Conservation (phyloP, 1,140 invertebrate species). For the Sitodiplosis mosellana region DNA sequence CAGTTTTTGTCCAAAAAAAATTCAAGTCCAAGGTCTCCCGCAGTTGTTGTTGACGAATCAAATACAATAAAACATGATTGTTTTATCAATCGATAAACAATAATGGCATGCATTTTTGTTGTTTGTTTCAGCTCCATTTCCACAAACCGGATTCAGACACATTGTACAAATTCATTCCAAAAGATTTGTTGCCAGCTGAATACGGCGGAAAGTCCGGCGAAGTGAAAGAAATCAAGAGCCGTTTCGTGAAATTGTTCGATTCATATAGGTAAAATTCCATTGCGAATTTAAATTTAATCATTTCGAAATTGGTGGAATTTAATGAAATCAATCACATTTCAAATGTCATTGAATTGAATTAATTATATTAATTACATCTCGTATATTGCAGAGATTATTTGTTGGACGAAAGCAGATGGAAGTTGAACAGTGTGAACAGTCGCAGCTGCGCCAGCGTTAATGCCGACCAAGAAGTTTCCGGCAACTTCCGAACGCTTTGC, state of each 20-base stretch:
- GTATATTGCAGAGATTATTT: constrained; percentile 1
- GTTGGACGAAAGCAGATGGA: neutral
- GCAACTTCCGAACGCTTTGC: too few species aligned
- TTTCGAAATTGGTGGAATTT: neutral
- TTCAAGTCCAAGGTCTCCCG: too few species aligned
- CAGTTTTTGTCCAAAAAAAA: too few species aligned
- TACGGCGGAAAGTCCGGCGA: constrained; percentile 42
- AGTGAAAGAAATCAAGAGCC: neutral
- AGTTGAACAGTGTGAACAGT: neutral
- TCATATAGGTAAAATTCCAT: neutral
- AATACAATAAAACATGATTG: too few species aligned
- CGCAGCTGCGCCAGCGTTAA: too few species aligned
- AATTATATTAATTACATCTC: neutral
- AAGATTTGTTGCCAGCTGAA: constrained; percentile 40
- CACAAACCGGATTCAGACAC: constrained; percentile 37
- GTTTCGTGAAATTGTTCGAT: neutral
- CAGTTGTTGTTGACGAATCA: neutral
- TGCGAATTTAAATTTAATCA: neutral
- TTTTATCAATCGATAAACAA: too few species aligned
- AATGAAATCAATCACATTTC: neutral
- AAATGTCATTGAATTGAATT: neutral
- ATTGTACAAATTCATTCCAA: constrained; percentile 36
- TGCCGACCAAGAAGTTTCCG: too few species aligned
- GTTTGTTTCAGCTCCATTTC: constrained; percentile 34
- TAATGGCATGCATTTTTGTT: neutral